Conservation (phyloP, 2,888 invertebrate species). For the Prionchulus punctatus region DNA sequence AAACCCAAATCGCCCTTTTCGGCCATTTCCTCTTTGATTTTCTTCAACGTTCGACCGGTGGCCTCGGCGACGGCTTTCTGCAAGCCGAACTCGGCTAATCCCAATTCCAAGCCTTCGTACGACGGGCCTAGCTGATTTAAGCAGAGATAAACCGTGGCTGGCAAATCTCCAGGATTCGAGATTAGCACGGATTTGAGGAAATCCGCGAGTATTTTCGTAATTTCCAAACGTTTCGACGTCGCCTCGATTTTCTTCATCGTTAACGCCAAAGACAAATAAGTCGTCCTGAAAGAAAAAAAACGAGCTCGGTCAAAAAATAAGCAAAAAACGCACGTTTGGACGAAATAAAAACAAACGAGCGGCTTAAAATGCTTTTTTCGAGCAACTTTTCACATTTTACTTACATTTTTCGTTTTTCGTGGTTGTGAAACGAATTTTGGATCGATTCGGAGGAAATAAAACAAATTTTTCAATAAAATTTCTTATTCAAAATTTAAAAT, state of each 20-base stretch:
- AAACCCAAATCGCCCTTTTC: slow-evolving; percentile 70
- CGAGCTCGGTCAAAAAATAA: not conserved
- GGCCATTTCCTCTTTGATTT: slow-evolving; percentile 56
- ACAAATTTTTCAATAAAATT: no score
- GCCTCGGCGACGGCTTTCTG: slow-evolving; percentile 84
- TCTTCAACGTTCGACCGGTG: slow-evolving; percentile 61
- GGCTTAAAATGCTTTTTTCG: no score
- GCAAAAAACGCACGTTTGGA: no score
- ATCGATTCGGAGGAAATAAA: no score
- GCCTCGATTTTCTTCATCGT: slow-evolving; percentile 79
- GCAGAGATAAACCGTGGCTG: slow-evolving; percentile 77
- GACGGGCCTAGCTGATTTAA: slow-evolving; percentile 90
- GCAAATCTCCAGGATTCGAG: slow-evolving; percentile 68
- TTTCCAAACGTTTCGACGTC: slow-evolving; percentile 53
- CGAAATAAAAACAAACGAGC: no score
- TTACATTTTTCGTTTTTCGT: no score
- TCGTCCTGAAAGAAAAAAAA: slow-evolving; percentile 52
- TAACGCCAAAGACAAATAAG: slow-evolving; percentile 73
- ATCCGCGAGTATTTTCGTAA: slow-evolving; percentile 75
- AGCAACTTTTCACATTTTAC: no score
- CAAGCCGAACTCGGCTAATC: slow-evolving; percentile 81
- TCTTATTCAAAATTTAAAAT: no score
- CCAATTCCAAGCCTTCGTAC: slow-evolving; percentile 77
- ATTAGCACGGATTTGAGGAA: slow-evolving; percentile 76
- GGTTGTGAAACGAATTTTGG: no score